phyloP scores from a whole-genome alignment of 2,888 invertebrate species.

The Julus scanicus region DNA sequence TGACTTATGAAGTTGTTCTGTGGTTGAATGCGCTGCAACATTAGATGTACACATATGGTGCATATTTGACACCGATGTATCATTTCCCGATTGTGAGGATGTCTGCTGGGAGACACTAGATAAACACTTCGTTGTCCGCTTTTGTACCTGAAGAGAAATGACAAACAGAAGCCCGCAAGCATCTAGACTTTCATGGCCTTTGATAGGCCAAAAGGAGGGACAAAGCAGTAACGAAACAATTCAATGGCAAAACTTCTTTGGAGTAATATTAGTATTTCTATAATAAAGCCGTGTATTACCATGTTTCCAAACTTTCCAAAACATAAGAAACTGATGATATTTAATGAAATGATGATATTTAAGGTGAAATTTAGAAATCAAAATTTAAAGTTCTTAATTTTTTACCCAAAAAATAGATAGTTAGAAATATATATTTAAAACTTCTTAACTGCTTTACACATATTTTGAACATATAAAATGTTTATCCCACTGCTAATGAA shows the following conservation, averaged over 20 bases:
- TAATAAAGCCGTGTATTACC: too few relatives aligned
- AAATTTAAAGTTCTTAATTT: too few relatives aligned
- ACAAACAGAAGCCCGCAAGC: constrained; percentile 52
- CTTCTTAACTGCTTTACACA: too few relatives aligned
- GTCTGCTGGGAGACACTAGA: constrained; percentile 17
- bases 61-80: background rate
- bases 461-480: background rate
- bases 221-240: background rate
- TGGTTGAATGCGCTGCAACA: background rate
- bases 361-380: too few relatives aligned
- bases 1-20: background rate
- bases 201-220: background rate
- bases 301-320: background rate
- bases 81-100: background rate
- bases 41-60: background rate
- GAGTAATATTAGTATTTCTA: too few relatives aligned
- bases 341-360: too few relatives aligned
- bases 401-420: too few relatives aligned
- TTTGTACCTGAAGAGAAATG: constrained; percentile 47
- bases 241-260: background rate
- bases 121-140: constrained; percentile 22
- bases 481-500: background rate
- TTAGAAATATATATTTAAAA: too few relatives aligned
- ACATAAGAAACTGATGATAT: background rate
- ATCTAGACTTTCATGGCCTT: constrained; percentile 52